A percentile compares a stretch with the other conserved stretches of the same genome.
These are phyloP conservation scores for Nothobranchius kuhntae DNA, from an alignment of 2,113 vertebrate species.

Conservation along the genomic window DNA sequence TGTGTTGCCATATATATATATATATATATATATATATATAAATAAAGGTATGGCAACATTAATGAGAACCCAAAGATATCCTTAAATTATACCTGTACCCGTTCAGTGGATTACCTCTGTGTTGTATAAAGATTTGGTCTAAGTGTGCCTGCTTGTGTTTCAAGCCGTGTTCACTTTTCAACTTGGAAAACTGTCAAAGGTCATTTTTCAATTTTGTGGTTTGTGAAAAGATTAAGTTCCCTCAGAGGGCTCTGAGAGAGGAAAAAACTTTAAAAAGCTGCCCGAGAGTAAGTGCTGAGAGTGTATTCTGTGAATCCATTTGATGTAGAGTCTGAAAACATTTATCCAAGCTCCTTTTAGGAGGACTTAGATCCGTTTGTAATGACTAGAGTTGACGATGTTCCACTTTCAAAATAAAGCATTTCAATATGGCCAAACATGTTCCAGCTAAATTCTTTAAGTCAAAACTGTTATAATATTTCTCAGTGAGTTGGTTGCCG, in stretches of 20 bases:
- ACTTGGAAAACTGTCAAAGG: conserved; percentile 57
- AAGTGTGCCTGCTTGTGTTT: conserved; percentile 57
- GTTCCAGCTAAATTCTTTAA: too few relatives aligned
- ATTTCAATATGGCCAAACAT: too few relatives aligned
- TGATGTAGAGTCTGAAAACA: conserved; percentile 18
- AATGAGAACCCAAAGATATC: conserved; percentile 33
- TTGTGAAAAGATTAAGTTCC: conserved; percentile 69
- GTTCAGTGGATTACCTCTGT: conserved; percentile 45
- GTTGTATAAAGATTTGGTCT: conserved; percentile 45
- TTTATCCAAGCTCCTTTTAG: conserved; percentile 21
- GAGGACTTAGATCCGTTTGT: too few relatives aligned
- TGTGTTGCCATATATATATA: too few relatives aligned
- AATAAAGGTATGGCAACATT: not conserved
- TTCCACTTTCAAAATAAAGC: too few relatives aligned
- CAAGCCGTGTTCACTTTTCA: conserved; percentile 49
- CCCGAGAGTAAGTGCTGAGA: not conserved
- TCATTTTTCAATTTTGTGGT: conserved; percentile 74
- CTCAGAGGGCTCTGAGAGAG: conserved; percentile 48
- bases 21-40: too few relatives aligned
- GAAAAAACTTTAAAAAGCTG: not conserved
- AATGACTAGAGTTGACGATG: too few relatives aligned
- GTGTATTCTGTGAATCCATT: conserved; percentile 3
- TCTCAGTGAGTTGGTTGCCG: too few relatives aligned
- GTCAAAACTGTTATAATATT: too few relatives aligned
- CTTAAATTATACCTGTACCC: conserved; percentile 55